Conservation (phyloP, 2,113 vertebrate genomes). For the Burhinus bistriatus region DNA sequence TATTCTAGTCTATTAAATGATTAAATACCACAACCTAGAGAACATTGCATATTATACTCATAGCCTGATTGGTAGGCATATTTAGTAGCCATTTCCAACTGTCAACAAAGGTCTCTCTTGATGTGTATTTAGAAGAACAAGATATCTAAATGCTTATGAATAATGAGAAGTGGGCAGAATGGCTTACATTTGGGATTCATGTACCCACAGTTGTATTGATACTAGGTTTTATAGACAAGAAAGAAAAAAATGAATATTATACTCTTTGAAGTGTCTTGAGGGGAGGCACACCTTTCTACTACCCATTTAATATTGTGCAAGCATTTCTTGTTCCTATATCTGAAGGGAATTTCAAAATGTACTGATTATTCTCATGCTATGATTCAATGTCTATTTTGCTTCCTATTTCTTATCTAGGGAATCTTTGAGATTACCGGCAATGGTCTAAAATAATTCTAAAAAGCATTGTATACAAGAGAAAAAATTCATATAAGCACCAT, state of each 20-base stretch:
- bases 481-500: neutral
- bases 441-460: neutral
- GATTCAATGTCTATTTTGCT: neutral
- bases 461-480: neutral
- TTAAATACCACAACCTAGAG: neutral
- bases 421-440: neutral
- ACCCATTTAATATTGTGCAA: neutral
- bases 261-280: neutral
- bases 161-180: neutral
- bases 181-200: neutral
- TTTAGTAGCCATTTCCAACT: neutral
- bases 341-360: neutral
- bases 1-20: neutral
- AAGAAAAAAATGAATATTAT: neutral
- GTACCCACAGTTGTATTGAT: neutral
- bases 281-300: neutral
- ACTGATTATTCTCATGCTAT: neutral
- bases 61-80: neutral
- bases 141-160: neutral
- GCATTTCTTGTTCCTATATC: neutral
- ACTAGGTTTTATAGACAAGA: neutral
- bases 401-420: neutral
- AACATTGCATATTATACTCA: neutral
- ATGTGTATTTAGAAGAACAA: neutral
- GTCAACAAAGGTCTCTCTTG: neutral